Base-by-base conservation (phyloP, 2,888 invertebrate genomes). In the Luperina nickerlii region DNA sequence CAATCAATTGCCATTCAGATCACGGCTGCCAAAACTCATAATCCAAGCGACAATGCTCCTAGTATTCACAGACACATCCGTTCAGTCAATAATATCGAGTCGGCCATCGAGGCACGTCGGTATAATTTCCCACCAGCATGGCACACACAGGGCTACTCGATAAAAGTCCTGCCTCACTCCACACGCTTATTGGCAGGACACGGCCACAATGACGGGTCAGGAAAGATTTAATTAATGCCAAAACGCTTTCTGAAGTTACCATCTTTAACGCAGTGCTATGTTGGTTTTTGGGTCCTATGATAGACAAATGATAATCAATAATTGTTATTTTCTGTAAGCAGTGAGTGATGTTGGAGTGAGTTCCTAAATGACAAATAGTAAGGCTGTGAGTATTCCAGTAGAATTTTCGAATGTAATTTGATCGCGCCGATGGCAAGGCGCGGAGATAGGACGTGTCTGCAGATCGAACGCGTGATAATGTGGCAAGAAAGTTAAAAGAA, bases 151-250 rank as follows among this genome's bases (percentile, higher is more conserved):
- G 67, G 42, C 42, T 66, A 68, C 81, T 87, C 66, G 71, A 78
- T 78, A 87, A 79, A 76, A 78, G 69, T 80, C 75, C 75, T 62
- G 62, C 24, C 63, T 77, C 65, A 48, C 76, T 83, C 42, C 48
- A 54, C 67, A 20, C 76, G 74, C 66, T 85, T 81, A 84, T 81
- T 86, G 85, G 75, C 66, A 67, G 77, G 84, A 84, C 85, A 84
- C 75, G 77, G 51, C 20, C 51, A 63, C 66, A 71, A 57, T 57
- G 74, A 24, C 69, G 38, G 73, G 48, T 76, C 70, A 66, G n/a
- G 66, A 82, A 76, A 73, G 65, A 82, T 83, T 86, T 73, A 68
- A 83, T 79, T 70, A 66, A 45, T 84, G 42, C 38, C 20, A 63
- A 73, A 84, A 68, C 38, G 73, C 38, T 82, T 60, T 48, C 68